phyloP scores from a whole-genome alignment of 2,888 invertebrate genomes.

The Gibbula magus region DNA sequence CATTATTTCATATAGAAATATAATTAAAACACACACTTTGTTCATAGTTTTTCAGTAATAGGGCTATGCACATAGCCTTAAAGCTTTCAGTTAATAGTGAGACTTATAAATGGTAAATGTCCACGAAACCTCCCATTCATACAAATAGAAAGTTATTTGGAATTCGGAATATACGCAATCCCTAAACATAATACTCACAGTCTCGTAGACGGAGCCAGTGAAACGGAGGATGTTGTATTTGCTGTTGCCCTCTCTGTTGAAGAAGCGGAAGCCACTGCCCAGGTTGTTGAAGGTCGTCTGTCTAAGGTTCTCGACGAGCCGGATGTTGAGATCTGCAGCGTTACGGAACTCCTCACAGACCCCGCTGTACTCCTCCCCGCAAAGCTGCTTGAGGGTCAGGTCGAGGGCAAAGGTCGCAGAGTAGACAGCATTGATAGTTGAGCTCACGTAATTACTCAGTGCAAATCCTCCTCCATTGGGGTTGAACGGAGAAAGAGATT shows the following conservation, averaged over 20 bases:
- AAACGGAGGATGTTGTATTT: conserved; percentile 42
- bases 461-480: conserved; percentile 41
- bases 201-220: conserved; percentile 35
- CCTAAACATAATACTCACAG: background rate
- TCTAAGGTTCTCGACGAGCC: conserved; percentile 55
- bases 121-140: too few relatives aligned
- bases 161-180: too few relatives aligned
- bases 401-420: conserved; percentile 72
- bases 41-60: too few relatives aligned
- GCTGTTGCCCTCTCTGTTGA: conserved; percentile 56
- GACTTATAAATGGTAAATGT: too few relatives aligned
- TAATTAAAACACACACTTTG: too few relatives aligned
- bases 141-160: too few relatives aligned
- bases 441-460: conserved; percentile 63
- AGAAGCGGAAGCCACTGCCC: conserved; percentile 50
- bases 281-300: conserved; percentile 51
- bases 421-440: conserved; percentile 74
- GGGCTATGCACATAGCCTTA: too few relatives aligned
- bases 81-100: too few relatives aligned
- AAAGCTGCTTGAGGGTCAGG: conserved; percentile 65
- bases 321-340: conserved; percentile 41
- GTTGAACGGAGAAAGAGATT: background rate
- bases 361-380: conserved; percentile 53
- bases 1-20: too few relatives aligned
- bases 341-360: conserved; percentile 52